Conservation (phyloP, 2,888 invertebrate genomes). For the Acanthopleura granulata region DNA sequence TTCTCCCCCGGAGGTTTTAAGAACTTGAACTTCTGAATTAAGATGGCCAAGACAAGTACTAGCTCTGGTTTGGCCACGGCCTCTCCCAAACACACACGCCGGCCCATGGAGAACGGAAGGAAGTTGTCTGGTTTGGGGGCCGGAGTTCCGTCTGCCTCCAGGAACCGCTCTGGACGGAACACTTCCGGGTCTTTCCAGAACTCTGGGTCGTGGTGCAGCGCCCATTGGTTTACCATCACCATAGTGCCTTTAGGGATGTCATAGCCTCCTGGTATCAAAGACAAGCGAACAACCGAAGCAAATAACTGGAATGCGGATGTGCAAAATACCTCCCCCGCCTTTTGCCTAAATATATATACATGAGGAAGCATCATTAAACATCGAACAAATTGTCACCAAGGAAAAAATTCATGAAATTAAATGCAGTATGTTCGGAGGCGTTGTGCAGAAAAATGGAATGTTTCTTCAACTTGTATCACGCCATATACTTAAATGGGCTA, state of each 20-base stretch:
- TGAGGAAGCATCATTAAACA: too few species aligned
- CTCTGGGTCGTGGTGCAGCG: constrained; percentile 45
- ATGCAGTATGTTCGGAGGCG: too few species aligned
- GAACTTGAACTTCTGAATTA: constrained; percentile 41
- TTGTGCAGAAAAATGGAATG: too few species aligned
- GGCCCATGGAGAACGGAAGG: constrained; percentile 56
- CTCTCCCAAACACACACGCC: constrained; percentile 57
- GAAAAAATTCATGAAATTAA: too few species aligned
- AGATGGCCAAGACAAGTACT: constrained; percentile 39
- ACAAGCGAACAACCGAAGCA: not conserved
- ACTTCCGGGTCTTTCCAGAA: constrained; percentile 45
- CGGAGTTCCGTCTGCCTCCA: constrained; percentile 47
- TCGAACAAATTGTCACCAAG: too few species aligned
- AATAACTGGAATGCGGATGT: too few species aligned
- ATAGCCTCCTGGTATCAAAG: constrained; percentile 36
- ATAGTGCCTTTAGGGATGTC: constrained; percentile 46
- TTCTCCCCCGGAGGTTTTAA: constrained; percentile 32
- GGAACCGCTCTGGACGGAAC: constrained; percentile 53
- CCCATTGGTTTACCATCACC: constrained; percentile 46
- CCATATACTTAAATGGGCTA: too few species aligned
- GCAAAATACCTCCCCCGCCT: too few species aligned
- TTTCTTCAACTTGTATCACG: too few species aligned
- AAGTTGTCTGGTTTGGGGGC: constrained; percentile 46
- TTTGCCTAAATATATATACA: too few species aligned
- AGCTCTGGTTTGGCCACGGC: constrained; percentile 51